Percentiles rank a stretch among this genome's conserved stretches.
phyloP scores from a whole-genome alignment of 37 sponge, comb jelly and placozoan genomes.

The Aplysina aerophoba region DNA sequence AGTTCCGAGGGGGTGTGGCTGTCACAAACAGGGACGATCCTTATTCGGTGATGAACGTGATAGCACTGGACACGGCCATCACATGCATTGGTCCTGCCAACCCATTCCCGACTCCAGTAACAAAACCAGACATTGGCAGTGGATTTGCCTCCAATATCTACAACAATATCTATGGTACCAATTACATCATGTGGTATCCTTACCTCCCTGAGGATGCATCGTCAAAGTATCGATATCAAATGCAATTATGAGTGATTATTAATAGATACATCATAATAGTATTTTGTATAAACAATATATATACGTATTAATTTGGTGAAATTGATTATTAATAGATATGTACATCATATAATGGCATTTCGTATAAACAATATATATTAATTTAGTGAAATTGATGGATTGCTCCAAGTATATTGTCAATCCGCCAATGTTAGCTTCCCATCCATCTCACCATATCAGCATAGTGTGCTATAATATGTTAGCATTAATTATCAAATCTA shows the following conservation, averaged over 20 bases:
- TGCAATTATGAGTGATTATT: constrained; percentile 14
- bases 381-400: too few relatives aligned
- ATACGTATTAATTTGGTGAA: too few relatives aligned
- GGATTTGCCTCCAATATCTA: constrained; percentile 67
- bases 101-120: constrained; percentile 56
- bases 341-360: too few relatives aligned
- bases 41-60: constrained; percentile 11
- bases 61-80: constrained; percentile 38
- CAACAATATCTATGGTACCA: constrained; percentile 77
- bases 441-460: too few relatives aligned
- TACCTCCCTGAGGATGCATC: constrained; percentile 37
- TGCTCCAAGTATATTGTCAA: too few relatives aligned
- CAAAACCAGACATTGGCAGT: constrained; percentile 38
- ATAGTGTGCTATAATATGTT: too few relatives aligned
- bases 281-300: too few relatives aligned
- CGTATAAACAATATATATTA: too few relatives aligned
- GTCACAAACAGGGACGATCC: neutral
- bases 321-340: too few relatives aligned
- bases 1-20: constrained; percentile 33
- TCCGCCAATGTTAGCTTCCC: too few relatives aligned
- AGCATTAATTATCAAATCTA: too few relatives aligned
- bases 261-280: too few relatives aligned
- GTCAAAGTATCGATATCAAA: constrained; percentile 44
- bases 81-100: constrained; percentile 44
- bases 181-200: constrained; percentile 83